Base-by-base conservation (phyloP, 2,888 invertebrate species). In the Lutraria lutraria region DNA sequence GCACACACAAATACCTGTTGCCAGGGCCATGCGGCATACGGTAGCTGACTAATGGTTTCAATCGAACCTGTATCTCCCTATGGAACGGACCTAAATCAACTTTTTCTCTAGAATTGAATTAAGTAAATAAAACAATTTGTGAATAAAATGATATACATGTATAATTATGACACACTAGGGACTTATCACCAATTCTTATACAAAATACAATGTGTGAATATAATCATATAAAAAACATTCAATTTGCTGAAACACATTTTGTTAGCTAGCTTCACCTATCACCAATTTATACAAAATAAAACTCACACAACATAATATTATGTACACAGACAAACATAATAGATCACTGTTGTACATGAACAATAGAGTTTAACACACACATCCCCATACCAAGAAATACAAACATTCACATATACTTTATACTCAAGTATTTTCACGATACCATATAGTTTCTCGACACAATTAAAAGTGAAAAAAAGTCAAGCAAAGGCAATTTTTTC, bases 41-140 rank as follows among this genome's bases (percentile, higher is more conserved):
- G 63, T 85, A 90, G 85, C 87, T 90, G 25, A 89, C 54, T 21
- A 92, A 83, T 10, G 92, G 92, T 56, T 86, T 87, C 25, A 92
- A 87, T 10, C 92, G 90, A 53, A 92, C 90, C 82, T 89, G 84
- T 68, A 92, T 92, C 85, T 92, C 92, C 54, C 82, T 86, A 52
- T 92, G 89, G 81, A 92, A 92, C 4, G 89, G 89, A 52, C 92
- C 90, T 56, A 89, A 63, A 82, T 92, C 90, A 81, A 90, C 88
- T 53, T 68, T 79, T 29, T 90, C 87, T n/a, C 87, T 88, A 88
- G 54, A 88, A 83, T 6, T 3, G 31, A 72, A 72, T 10, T 34
- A 76, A 34, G 34, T 34, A 72, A 52, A 19, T 34, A 34, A 31
- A n/a, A 43, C 31, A 31, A 76, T 43, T 16, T 60, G 60, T n/a